Percentiles rank a stretch among this genome's conserved stretches.
Conservation (phyloP, 2,113 vertebrate genomes). For the Furnarius figulus region DNA sequence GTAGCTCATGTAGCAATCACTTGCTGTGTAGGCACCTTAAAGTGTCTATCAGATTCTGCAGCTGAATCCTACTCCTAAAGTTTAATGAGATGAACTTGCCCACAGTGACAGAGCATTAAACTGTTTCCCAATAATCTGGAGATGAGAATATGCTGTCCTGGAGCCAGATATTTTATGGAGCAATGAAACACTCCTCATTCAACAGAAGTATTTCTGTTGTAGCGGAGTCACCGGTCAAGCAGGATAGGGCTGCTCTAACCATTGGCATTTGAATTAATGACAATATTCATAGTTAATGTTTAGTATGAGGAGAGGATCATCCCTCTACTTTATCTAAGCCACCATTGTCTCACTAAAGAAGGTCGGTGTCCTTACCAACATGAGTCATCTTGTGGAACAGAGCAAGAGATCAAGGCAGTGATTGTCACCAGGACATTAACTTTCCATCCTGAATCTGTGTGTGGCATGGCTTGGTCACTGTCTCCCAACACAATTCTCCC, state of each 20-base stretch:
- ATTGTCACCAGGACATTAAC: neutral
- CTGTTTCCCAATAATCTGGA: neutral
- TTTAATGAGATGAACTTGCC: neutral
- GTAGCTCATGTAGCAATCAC: neutral
- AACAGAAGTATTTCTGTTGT: neutral
- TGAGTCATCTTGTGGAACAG: neutral
- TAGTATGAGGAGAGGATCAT: neutral
- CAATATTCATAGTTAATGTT: neutral
- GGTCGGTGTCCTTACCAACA: neutral
- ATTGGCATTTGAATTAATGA: neutral
- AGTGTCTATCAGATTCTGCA: neutral
- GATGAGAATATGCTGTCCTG: accelerated
- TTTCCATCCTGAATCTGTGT: neutral
- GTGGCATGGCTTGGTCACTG: neutral
- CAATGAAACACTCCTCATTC: neutral
- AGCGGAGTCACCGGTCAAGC: neutral
- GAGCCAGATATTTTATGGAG: neutral
- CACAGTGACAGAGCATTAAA: neutral
- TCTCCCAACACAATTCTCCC: neutral
- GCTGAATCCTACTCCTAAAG: neutral
- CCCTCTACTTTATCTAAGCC: neutral
- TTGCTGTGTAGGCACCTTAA: neutral
- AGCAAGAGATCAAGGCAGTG: neutral
- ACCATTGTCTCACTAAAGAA: neutral
- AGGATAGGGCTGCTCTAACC: neutral